Base-by-base conservation (phyloP, 35 echinoderm and acorn worm species). In the Diadema setosum region DNA sequence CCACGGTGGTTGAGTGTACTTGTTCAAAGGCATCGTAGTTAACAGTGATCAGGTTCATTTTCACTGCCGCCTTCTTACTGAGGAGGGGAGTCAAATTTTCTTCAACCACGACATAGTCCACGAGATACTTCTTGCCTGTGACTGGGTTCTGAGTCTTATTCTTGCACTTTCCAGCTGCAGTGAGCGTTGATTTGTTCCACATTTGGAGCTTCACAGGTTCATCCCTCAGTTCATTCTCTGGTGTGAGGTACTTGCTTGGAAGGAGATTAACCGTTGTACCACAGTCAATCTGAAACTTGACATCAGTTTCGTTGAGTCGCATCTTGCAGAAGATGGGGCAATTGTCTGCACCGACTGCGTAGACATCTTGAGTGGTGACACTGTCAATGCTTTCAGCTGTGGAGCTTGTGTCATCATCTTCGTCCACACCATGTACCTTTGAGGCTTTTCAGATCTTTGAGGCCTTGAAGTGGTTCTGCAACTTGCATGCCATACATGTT, bases 271-370 rank as follows among this genome's bases (percentile, higher is more conserved):
- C 85, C 11, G 85, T 87, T 6, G 85, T 14, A 27, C 85, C 85
- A 75, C 64, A 29, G 40, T 87, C 65, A 29, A 87, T 45, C 36
- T 87, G 85, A 27, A 87, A 87, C 27, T 87, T 75, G 23, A 87
- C 25, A 27, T 9, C 43, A 59, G 41, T 12, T 16, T 42, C 67
- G 32, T 87, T 8, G 45, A 87, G 23, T 16, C 31, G 23, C 85
- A 87, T 87, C 5, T 20, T 46, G 15, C 65, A 87, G 37, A 23
- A 76, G 3, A 87, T 41, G 6, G 67, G 63, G 12, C 25, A 25
- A 36, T 25, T 75, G 16, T 75, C 85, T n/a, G n/a, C n/a, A n/a
- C n/a, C n/a, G n/a, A n/a, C n/a, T n/a, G n/a, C n/a, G n/a, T n/a
- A n/a, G n/a, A n/a, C n/a, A n/a, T n/a, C n/a, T n/a, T n/a, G n/a